phyloP scores from a whole-genome alignment of 2,797 vertebrate genomes.

The Phoebastria nigripes region DNA sequence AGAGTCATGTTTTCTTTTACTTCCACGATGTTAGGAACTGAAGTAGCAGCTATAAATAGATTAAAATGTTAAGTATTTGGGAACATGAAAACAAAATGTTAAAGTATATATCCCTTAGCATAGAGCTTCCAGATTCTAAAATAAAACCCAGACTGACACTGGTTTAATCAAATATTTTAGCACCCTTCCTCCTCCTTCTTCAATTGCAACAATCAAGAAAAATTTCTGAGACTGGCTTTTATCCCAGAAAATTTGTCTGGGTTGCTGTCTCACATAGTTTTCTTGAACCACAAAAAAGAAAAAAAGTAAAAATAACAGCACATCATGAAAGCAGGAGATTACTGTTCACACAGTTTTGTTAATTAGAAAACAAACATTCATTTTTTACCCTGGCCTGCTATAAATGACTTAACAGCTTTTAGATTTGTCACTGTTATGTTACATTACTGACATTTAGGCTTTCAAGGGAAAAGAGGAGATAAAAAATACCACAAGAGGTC shows the following conservation, averaged over 20 bases:
- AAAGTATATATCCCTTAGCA: slow-evolving; percentile 25
- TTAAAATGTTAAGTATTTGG: slow-evolving; percentile 46
- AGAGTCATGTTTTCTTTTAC: slow-evolving; percentile 99
- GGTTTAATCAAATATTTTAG: slow-evolving; percentile 33
- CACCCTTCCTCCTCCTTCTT: slow-evolving; percentile 29
- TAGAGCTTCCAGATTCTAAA: slow-evolving; percentile 37
- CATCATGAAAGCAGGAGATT: not conserved
- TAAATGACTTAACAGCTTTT: not conserved
- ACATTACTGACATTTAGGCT: not conserved
- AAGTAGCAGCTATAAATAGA: slow-evolving; percentile 85
- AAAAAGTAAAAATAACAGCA: slow-evolving; percentile 36
- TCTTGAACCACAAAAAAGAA: slow-evolving; percentile 45
- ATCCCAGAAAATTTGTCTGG: slow-evolving; percentile 69
- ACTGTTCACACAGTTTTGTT: slow-evolving; percentile 1
- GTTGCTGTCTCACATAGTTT: slow-evolving; percentile 55
- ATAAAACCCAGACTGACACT: slow-evolving; percentile 38
- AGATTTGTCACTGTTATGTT: not conserved
- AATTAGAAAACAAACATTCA: slow-evolving; percentile 62
- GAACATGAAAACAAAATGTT: slow-evolving; percentile 52
- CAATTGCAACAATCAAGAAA: slow-evolving; percentile 12
- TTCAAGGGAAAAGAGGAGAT: not conserved
- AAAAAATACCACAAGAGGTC: not conserved
- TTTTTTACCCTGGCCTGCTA: slow-evolving; percentile 67
- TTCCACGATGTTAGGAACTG: slow-evolving; percentile 89
- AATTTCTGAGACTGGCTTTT: slow-evolving; percentile 44